phyloP scores from a whole-genome alignment of 2,797 vertebrate species.

The Alcedo atthis region DNA sequence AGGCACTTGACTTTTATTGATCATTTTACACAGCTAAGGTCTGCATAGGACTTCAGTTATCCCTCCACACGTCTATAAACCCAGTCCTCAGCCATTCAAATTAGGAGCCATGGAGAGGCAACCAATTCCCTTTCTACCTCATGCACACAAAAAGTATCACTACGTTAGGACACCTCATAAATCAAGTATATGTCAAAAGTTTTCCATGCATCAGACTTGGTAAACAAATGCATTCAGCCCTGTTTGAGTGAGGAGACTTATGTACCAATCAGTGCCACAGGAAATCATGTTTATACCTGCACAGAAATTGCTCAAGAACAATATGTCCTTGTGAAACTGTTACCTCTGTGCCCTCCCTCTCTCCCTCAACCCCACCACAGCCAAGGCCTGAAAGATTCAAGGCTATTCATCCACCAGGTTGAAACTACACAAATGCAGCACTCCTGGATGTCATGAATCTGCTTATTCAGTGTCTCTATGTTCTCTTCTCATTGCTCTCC shows the following conservation, averaged over 20 bases:
- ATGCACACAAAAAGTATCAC: background rate
- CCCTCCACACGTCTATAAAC: background rate
- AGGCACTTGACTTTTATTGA: background rate
- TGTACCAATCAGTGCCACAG: background rate
- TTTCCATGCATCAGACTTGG: background rate
- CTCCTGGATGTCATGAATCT: background rate
- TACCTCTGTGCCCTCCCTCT: background rate
- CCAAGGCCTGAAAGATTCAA: background rate
- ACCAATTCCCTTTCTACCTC: background rate
- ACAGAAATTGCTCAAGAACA: conserved; percentile 59
- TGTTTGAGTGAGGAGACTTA: background rate
- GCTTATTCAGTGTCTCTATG: background rate
- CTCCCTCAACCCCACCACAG: background rate
- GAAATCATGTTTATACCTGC: conserved; percentile 64
- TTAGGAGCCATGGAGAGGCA: background rate
- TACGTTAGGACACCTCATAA: background rate
- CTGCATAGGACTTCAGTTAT: background rate
- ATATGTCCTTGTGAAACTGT: conserved; percentile 22
- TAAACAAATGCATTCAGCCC: conserved; percentile 43
- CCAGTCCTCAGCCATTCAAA: background rate
- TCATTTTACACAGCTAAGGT: background rate
- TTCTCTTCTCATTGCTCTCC: background rate
- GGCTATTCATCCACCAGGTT: background rate
- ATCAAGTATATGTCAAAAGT: conserved; percentile 13
- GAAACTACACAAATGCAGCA: background rate